phyloP scores from a whole-genome alignment of 2,888 invertebrate genomes.

The Cetonia aurata region DNA sequence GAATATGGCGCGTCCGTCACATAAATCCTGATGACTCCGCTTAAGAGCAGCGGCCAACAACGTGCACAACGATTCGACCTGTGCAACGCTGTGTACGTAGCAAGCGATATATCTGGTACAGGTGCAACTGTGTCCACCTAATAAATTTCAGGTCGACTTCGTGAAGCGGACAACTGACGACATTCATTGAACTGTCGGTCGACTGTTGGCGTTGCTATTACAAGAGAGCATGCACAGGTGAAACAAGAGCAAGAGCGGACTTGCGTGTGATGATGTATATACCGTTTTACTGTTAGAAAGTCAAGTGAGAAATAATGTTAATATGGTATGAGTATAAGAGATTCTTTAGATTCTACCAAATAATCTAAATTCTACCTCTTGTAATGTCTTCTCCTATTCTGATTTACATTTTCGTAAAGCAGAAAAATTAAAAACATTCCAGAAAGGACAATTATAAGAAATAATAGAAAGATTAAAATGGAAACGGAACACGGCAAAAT shows the following conservation, averaged over 20 bases:
- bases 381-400: too few species aligned
- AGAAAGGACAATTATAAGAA: too few species aligned
- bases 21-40: constrained; percentile 25
- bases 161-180: constrained; percentile 17
- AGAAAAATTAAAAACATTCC: too few species aligned
- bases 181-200: constrained; percentile 25
- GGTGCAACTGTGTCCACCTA: constrained; percentile 51
- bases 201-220: neutral
- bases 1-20: constrained; percentile 36
- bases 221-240: constrained; percentile 8
- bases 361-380: too few species aligned
- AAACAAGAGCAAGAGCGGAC: neutral
- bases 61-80: neutral
- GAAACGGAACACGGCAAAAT: too few species aligned
- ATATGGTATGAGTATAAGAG: too few species aligned
- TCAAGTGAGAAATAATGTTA: too few species aligned
- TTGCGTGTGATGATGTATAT: neutral
- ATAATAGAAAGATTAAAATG: too few species aligned
- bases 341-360: too few species aligned
- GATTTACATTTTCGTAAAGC: too few species aligned
- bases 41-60: constrained; percentile 6
- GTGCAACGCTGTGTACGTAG: neutral
- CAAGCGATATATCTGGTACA: constrained; percentile 45
- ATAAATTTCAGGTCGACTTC: constrained; percentile 50
- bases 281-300: neutral